These are phyloP conservation scores for Apostichopus japonicus DNA, from an alignment of 35 echinoderm and acorn worm species.

Conservation along the genomic window DNA sequence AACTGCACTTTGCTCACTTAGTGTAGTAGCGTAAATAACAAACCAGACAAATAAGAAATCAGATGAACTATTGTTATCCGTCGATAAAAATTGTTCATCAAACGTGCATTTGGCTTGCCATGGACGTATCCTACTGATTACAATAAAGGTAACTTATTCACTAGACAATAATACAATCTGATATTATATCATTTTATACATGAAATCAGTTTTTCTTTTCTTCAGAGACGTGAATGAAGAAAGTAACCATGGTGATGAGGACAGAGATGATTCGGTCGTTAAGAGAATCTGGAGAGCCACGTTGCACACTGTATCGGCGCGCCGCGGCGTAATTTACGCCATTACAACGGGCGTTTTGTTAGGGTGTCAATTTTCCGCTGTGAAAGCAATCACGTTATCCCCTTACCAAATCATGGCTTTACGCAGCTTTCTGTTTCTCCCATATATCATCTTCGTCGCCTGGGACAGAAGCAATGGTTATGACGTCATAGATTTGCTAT, in stretches of 20 bases:
- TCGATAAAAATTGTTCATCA: too few relatives aligned
- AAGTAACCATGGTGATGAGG: neutral
- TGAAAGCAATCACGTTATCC: neutral
- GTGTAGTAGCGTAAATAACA: too few relatives aligned
- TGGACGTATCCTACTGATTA: too few relatives aligned
- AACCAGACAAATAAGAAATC: too few relatives aligned
- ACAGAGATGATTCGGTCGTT: neutral
- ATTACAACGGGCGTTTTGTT: neutral
- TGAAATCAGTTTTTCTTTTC: too few relatives aligned
- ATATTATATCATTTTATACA: too few relatives aligned
- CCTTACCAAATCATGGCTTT: neutral
- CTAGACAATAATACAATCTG: too few relatives aligned
- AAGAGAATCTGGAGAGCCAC: neutral
- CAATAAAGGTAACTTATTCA: too few relatives aligned
- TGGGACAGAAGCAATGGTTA: conserved; percentile 23
- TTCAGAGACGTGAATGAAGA: too few relatives aligned
- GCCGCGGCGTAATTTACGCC: neutral
- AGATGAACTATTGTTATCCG: too few relatives aligned
- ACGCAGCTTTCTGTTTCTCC: neutral
- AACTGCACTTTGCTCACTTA: too few relatives aligned
- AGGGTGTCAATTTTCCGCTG: neutral
- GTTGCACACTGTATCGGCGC: neutral
- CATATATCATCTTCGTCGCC: neutral
- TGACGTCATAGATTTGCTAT: neutral
- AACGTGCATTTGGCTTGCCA: too few relatives aligned